phyloP scores from a whole-genome alignment of 2,888 invertebrate genomes.

The Andrena fulva region DNA sequence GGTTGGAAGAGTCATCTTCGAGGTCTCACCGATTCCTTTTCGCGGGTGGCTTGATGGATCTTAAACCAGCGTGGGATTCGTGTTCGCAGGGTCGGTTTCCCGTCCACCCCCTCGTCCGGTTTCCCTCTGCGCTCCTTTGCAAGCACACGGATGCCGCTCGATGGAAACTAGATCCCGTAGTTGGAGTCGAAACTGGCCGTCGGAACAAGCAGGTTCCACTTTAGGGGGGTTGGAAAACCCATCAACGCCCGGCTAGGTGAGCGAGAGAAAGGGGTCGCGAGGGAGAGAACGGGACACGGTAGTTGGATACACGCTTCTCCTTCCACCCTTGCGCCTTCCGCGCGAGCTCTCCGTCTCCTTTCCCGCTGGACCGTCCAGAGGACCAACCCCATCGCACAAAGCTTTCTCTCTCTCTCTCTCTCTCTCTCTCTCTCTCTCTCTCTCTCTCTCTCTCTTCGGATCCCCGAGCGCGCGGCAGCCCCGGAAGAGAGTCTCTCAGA shows the following conservation, averaged over 20 bases:
- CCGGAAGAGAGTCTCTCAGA: conserved; percentile 47
- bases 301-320: conserved; percentile 41
- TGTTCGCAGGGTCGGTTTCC: not conserved
- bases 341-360: conserved; percentile 58
- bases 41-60: conserved; percentile 2
- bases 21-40: conserved; percentile 7
- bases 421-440: not conserved
- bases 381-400: conserved; percentile 64
- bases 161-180: conserved; percentile 77
- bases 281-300: conserved; percentile 42
- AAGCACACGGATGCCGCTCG: conserved; percentile 38
- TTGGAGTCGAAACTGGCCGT: conserved; percentile 70
- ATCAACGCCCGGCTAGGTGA: conserved; percentile 73
- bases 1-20: not conserved
- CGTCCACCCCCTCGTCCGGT: conserved; percentile 27
- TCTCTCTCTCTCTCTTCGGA: not conserved
- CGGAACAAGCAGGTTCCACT: conserved; percentile 72
- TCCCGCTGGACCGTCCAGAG: conserved; percentile 69
- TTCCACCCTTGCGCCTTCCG: conserved; percentile 37
- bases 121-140: conserved; percentile 27
- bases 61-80: not conserved
- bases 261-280: conserved; percentile 29
- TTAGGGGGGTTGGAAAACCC: conserved; percentile 76
- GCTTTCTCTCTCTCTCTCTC: conserved; percentile 35
- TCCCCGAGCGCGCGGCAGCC: conserved; percentile 41